Percentiles rank a stretch among this genome's conserved stretches.
These are phyloP conservation scores for Trachelus tabidus DNA, from an alignment of 2,888 invertebrate genomes.

Conservation along the genomic window DNA sequence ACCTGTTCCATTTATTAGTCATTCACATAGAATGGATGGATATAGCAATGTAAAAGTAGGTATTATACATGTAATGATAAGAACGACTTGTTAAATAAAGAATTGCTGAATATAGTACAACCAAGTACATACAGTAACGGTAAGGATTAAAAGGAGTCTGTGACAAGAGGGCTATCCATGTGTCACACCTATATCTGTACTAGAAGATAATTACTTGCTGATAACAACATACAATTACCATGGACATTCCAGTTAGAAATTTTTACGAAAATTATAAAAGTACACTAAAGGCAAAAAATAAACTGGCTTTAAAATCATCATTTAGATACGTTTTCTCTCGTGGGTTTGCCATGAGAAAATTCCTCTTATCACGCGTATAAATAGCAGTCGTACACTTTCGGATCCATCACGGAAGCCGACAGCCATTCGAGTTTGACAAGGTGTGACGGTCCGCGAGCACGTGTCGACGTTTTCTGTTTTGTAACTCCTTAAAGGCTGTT, in stretches of 20 bases:
- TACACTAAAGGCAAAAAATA: background rate
- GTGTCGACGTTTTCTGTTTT: conserved; percentile 32
- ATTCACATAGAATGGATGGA: background rate
- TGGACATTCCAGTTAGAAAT: background rate
- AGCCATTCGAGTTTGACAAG: conserved; percentile 44
- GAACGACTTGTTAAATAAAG: too few relatives aligned
- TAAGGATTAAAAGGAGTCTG: background rate
- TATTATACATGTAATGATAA: too few relatives aligned
- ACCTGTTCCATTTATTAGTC: background rate
- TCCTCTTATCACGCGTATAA: background rate
- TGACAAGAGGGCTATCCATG: background rate
- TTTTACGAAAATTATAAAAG: background rate
- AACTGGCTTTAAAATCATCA: background rate
- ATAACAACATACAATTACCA: background rate
- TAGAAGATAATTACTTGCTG: background rate
- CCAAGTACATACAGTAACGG: background rate
- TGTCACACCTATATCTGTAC: background rate
- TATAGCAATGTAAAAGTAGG: too few relatives aligned
- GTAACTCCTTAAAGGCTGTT: background rate
- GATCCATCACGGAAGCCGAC: conserved; percentile 14
- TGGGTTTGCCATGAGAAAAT: background rate
- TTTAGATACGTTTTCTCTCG: background rate
- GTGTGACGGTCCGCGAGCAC: conserved; percentile 49
- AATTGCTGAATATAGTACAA: background rate
- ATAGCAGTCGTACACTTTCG: background rate